Evolutionary conservation across 2,888 invertebrate species (phyloP), one percentile per base, ranked within the genome.

Genomic region (Meloe dianella): DNA sequence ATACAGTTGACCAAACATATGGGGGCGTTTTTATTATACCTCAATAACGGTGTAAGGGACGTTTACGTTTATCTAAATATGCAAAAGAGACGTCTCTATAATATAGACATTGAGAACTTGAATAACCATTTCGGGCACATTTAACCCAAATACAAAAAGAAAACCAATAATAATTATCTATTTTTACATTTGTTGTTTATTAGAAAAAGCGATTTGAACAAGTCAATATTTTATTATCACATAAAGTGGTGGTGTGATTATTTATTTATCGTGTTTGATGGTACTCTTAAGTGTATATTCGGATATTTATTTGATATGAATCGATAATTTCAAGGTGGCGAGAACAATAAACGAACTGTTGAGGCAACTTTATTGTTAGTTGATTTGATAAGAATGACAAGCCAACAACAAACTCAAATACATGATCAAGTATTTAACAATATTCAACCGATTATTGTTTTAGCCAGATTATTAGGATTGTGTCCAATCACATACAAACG

Each of bases 1-100:
- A 54, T 54, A 54, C 7, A 27, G 27, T 54, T 54, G 54, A 54
- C 27, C 27, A 54, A 54, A 27, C 24, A 14, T 54, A 27, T 6
- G 54, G 54, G 54, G 24, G 54, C 51, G 51, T 22, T 51, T 24
- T 54, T 54, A 54, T 54, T 54, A 54, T n/a, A 10, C 54, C 8
- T 14, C 54, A 27, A 54, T 54, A 54, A 54, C 54, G 27, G 54
- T 54, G 54, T 54, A 54, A 27, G 54, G 54, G 54, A 27, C 54
- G 27, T 54, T n/a, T 54, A 6, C 12, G 54, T 54, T 27, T 27
- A 54, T 54, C 54, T 54, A 51, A 47, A 47, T 54, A 54, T 27
- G 54, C 54, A 54, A 54, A 54, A 54, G 1, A 24, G 54, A 54
- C 14, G 1, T 27, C 2, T 20, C 20, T 20, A 3, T 20, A 1